Conservation (phyloP, 2,888 invertebrate genomes). For the Drosophila affinis region DNA sequence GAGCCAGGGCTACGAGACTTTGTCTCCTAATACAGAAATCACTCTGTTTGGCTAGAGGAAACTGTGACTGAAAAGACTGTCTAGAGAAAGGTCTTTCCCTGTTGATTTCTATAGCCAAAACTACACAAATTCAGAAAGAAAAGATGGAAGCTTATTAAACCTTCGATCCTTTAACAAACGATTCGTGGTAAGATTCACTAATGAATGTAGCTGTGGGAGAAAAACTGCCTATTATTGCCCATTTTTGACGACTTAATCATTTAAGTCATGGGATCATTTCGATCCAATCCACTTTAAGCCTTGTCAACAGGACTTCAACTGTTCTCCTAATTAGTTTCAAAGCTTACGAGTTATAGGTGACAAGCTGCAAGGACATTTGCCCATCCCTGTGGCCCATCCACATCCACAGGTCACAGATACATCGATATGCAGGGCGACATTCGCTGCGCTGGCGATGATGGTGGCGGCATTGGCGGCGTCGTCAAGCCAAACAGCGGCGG, state of each 20-base stretch:
- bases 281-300: too few species aligned
- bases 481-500: conserved; percentile 74
- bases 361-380: background rate
- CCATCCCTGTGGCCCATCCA: conserved; percentile 15
- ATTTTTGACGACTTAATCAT: background rate
- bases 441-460: conserved; percentile 11
- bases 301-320: too few species aligned
- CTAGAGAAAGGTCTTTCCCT: background rate
- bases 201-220: background rate
- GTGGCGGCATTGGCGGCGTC: conserved; percentile 49
- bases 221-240: too few species aligned
- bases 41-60: background rate
- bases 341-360: background rate
- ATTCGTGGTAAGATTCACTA: background rate
- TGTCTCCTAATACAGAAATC: background rate
- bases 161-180: too few species aligned
- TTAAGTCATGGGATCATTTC: too few species aligned
- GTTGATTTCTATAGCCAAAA: too few species aligned
- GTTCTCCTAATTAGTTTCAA: background rate
- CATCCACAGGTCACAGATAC: conserved; percentile 30
- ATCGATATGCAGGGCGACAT: conserved; percentile 51
- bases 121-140: too few species aligned
- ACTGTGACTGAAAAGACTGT: background rate
- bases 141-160: too few species aligned
- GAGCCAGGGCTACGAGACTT: conserved; percentile 26